A percentile compares a stretch with the other conserved stretches of the same genome.
Evolutionary conservation across 2,113 vertebrate genomes (phyloP).

Genomic region (Leucoraja erinaceus): DNA sequence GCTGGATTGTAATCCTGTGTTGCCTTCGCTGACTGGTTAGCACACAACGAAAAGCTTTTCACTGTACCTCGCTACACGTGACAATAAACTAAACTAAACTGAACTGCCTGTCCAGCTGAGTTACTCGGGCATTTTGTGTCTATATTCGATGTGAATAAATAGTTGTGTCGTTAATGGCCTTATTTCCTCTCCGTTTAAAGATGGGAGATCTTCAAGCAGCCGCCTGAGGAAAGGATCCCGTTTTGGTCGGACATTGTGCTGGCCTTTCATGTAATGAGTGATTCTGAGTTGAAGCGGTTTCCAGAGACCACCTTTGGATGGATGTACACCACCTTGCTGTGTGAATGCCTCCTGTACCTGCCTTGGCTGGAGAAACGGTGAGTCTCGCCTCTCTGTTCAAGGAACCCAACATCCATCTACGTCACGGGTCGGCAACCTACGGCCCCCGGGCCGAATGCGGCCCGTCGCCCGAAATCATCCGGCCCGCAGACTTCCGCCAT

Average conservation of each 20-base stretch:
- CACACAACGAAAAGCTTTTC: too few relatives aligned
- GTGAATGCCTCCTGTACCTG: slow-evolving; percentile 75
- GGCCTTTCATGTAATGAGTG: slow-evolving; percentile 72
- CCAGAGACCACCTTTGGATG: slow-evolving; percentile 72
- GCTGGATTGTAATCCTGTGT: too few relatives aligned
- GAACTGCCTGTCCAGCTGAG: too few relatives aligned
- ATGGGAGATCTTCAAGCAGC: slow-evolving; percentile 74
- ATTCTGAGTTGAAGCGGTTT: slow-evolving; percentile 71
- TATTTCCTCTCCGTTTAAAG: slow-evolving; percentile 49
- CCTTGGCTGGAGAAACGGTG: slow-evolving; percentile 83
- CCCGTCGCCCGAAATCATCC: too few relatives aligned
- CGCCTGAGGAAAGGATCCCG: slow-evolving; percentile 59
- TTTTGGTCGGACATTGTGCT: slow-evolving; percentile 80
- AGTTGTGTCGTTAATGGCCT: background rate
- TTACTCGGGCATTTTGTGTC: too few relatives aligned
- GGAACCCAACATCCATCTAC: slow-evolving; percentile 2
- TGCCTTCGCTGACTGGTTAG: too few relatives aligned
- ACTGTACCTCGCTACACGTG: too few relatives aligned
- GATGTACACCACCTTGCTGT: slow-evolving; percentile 78
- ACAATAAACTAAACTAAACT: too few relatives aligned
- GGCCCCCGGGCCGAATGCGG: too few relatives aligned
- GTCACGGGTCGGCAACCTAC: too few relatives aligned
- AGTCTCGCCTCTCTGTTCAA: slow-evolving; percentile 22
- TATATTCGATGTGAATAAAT: background rate
- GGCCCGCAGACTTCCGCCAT: too few relatives aligned